A percentile compares a stretch with the other conserved stretches of the same genome.
These are phyloP conservation scores for Clarias pachynema DNA, from an alignment of 2,797 vertebrate species.

Conservation along the genomic window DNA sequence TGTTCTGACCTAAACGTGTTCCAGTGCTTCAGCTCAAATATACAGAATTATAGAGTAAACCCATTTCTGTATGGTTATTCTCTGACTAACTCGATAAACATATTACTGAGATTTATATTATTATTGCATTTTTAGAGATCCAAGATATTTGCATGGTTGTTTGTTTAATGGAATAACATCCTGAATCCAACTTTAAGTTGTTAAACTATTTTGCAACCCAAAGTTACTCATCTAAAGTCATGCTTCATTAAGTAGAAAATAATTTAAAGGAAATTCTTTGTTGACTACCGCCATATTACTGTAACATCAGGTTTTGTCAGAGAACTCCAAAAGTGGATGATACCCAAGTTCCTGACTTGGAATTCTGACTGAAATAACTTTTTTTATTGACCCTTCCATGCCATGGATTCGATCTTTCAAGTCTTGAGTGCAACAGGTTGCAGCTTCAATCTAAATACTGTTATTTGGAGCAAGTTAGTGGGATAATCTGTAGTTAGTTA, in stretches of 20 bases:
- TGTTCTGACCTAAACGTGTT: neutral
- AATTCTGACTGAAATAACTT: neutral
- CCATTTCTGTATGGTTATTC: neutral
- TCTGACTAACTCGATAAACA: neutral
- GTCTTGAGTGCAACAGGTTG: neutral
- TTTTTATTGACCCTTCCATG: neutral
- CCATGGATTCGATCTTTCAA: neutral
- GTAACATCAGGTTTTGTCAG: neutral
- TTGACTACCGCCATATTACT: neutral
- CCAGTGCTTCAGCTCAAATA: neutral
- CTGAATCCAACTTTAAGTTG: neutral
- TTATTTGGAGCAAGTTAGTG: neutral
- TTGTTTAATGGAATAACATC: neutral
- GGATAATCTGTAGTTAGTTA: neutral
- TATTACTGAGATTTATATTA: neutral
- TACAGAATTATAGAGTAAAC: neutral
- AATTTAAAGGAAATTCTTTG: neutral
- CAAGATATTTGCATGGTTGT: too few species aligned
- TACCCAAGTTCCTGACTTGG: neutral
- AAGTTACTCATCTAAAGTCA: neutral
- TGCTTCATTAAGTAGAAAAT: neutral
- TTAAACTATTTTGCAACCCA: neutral
- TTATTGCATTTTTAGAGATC: neutral
- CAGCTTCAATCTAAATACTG: neutral
- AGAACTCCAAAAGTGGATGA: neutral